phyloP scores from a whole-genome alignment of 2,888 invertebrate species.

The Drosophila ustulata region DNA sequence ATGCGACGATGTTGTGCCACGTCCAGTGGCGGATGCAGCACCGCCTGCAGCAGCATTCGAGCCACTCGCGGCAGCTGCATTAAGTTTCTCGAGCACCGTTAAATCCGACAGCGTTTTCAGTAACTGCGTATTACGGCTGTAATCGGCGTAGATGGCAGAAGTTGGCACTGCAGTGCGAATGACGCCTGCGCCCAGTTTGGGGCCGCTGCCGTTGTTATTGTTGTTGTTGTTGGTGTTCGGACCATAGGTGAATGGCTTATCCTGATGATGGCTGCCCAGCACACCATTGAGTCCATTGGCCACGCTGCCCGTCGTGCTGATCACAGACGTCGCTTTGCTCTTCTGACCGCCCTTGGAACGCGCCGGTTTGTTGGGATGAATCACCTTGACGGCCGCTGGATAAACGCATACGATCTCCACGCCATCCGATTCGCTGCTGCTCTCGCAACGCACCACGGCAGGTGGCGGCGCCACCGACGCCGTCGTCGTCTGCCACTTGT shows the following conservation, averaged over 20 bases:
- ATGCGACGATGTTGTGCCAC: constrained; percentile 45
- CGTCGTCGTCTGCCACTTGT: constrained; percentile 37
- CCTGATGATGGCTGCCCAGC: constrained; percentile 48
- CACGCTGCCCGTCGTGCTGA: constrained; percentile 28
- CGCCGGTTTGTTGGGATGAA: constrained; percentile 42
- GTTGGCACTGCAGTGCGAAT: constrained; percentile 30
- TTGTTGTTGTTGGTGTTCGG: constrained; percentile 50
- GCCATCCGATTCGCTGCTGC: constrained; percentile 84
- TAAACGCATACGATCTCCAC: constrained; percentile 84
- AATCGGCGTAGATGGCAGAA: constrained; percentile 43
- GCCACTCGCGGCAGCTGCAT: neutral
- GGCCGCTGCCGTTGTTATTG: constrained; percentile 17
- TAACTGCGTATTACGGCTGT: constrained; percentile 43
- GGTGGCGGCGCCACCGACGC: constrained; percentile 18
- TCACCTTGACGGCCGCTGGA: constrained; percentile 61
- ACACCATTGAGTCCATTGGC: constrained; percentile 40
- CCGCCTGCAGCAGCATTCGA: constrained; percentile 6
- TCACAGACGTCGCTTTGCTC: constrained; percentile 43
- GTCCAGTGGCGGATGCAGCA: neutral
- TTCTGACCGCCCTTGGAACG: constrained; percentile 45
- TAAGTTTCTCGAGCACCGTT: constrained; percentile 53
- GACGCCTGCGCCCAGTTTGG: constrained; percentile 22
- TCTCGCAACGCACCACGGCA: constrained; percentile 63
- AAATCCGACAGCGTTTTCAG: constrained; percentile 53
- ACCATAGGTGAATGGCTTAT: constrained; percentile 49